These are phyloP conservation scores for Lagodon rhomboides DNA, from an alignment of 2,797 vertebrate genomes.

Conservation along the genomic window DNA sequence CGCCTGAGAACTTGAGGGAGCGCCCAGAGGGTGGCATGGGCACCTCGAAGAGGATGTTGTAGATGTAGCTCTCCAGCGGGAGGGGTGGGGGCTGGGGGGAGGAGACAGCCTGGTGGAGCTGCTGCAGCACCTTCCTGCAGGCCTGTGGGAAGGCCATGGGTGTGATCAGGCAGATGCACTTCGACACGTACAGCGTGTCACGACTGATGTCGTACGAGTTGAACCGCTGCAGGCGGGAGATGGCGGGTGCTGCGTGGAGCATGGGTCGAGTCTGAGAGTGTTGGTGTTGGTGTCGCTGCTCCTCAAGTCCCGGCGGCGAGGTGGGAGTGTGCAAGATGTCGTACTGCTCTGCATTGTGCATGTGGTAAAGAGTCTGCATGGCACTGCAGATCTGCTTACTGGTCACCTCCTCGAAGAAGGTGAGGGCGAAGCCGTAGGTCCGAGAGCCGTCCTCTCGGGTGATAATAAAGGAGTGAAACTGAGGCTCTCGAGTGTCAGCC, in stretches of 20 bases:
- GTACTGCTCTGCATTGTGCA: slow-evolving; percentile 98
- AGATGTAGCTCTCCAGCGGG: slow-evolving; percentile 98
- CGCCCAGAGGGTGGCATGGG: slow-evolving; percentile 95
- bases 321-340: slow-evolving; percentile 91
- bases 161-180: slow-evolving; percentile 97
- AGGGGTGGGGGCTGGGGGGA: slow-evolving; percentile 96
- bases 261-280: slow-evolving; percentile 85
- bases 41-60: slow-evolving; percentile 98
- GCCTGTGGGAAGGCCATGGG: slow-evolving; percentile 98
- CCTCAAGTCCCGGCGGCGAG: slow-evolving; percentile 81
- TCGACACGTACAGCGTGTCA: slow-evolving; percentile 97
- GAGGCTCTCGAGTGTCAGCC: slow-evolving; percentile 91
- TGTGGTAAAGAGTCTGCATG: slow-evolving; percentile 99
- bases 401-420: slow-evolving; percentile 98
- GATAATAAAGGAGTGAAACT: slow-evolving; percentile 98
- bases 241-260: slow-evolving; percentile 89
- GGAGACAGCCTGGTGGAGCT: slow-evolving; percentile 95
- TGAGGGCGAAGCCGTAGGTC: slow-evolving; percentile 97
- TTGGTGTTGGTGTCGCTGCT: slow-evolving; percentile 76
- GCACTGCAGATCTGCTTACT: slow-evolving; percentile 99
- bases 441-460: slow-evolving; percentile 98
- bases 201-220: slow-evolving; percentile 99
- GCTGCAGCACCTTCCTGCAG: slow-evolving; percentile 93
- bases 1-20: slow-evolving; percentile 96
- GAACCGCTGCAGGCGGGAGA: slow-evolving; percentile 95